Conservation (phyloP, 2,113 vertebrate species). For the Leptosomus discolor region DNA sequence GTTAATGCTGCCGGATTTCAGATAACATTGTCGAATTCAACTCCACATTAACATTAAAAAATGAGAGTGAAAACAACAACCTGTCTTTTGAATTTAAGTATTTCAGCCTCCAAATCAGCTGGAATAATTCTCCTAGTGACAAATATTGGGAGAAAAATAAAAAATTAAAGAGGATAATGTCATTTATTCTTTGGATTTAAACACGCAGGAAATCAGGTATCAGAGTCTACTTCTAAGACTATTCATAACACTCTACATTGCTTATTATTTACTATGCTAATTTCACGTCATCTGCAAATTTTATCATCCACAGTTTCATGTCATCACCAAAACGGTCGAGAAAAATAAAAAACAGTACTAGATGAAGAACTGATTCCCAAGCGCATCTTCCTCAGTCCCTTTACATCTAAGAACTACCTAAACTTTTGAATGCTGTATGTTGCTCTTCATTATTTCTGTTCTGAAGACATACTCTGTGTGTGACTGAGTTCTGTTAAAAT, state of each 20-base stretch:
- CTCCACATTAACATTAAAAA: not conserved
- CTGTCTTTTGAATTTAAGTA: constrained; percentile 57
- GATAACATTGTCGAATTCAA: not conserved
- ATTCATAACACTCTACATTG: not conserved
- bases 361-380: not conserved
- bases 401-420: not conserved
- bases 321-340: not conserved
- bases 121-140: constrained; percentile 74
- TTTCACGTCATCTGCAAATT: not conserved
- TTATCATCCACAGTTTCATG: not conserved
- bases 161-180: not conserved
- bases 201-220: not conserved
- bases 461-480: not conserved
- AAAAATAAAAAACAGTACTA: not conserved
- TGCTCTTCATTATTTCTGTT: not conserved
- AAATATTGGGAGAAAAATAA: not conserved
- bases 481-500: not conserved
- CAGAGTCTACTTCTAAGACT: not conserved
- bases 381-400: not conserved
- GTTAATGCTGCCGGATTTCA: not conserved
- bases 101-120: constrained; percentile 69
- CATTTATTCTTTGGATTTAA: not conserved
- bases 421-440: not conserved
- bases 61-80: constrained; percentile 16
- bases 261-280: not conserved